Conservation (phyloP, 2,888 invertebrate species). For the Cataglyphis albicans region DNA sequence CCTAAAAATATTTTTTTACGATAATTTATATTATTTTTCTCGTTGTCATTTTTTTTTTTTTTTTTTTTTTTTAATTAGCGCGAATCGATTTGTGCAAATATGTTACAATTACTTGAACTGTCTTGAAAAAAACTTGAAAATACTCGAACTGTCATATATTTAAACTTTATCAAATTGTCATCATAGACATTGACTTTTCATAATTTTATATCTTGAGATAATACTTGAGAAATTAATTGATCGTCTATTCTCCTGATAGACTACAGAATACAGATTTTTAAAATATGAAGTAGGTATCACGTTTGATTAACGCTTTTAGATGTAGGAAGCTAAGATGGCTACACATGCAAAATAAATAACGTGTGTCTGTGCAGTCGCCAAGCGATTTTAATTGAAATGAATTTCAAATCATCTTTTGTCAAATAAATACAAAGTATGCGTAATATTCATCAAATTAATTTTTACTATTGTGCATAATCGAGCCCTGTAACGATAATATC, state of each 20-base stretch:
- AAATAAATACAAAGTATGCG: constrained; percentile 11
- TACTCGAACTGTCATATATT: not conserved
- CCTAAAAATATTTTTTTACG: not conserved
- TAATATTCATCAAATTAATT: constrained; percentile 51
- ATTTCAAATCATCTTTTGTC: constrained; percentile 7
- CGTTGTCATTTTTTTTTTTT: not conserved
- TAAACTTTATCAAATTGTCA: not conserved
- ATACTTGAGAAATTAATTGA: constrained; percentile 5
- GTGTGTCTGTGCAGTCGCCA: not conserved
- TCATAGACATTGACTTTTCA: not conserved
- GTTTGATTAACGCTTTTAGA: constrained; percentile 15
- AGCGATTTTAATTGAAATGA: constrained; percentile 28
- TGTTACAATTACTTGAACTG: not conserved
- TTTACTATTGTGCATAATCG: constrained; percentile 61
- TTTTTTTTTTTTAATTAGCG: not conserved
- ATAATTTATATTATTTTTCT: constrained; percentile 8
- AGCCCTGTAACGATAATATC: constrained; percentile 7
- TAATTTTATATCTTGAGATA: constrained; percentile 11
- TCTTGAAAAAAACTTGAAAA: not conserved
- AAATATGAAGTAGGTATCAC: not conserved
- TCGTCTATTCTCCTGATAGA: not conserved
- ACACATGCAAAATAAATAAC: not conserved
- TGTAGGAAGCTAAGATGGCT: not conserved
- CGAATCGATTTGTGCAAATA: not conserved
- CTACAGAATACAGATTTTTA: not conserved